Percentiles rank a stretch among this genome's conserved stretches.
Conservation (phyloP, 2,113 vertebrate genomes). For the Vireo altiloquus region DNA sequence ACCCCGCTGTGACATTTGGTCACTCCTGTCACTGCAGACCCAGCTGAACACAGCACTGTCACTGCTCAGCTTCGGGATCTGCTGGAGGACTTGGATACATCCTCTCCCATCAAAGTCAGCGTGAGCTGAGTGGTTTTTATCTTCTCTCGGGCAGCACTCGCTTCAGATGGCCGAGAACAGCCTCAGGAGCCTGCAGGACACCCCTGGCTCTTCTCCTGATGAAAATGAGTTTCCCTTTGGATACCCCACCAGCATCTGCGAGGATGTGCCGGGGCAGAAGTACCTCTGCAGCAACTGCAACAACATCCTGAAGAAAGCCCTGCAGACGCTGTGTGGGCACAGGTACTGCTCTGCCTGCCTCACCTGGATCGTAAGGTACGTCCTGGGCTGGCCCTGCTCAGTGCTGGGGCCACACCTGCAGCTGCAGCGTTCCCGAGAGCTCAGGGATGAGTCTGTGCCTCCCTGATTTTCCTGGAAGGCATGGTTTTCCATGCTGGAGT, state of each 20-base stretch:
- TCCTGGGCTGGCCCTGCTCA: background rate
- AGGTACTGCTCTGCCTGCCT: constrained; percentile 74
- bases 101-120: background rate
- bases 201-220: constrained; percentile 53
- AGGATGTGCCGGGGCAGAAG: constrained; percentile 66
- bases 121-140: too few relatives aligned
- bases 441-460: fast-evolving
- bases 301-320: constrained; percentile 71
- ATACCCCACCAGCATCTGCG: constrained; percentile 70
- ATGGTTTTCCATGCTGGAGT: background rate
- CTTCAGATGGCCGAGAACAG: constrained; percentile 66
- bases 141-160: background rate
- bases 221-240: constrained; percentile 81
- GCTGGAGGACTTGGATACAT: background rate
- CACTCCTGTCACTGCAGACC: background rate
- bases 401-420: too few relatives aligned
- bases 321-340: constrained; percentile 71
- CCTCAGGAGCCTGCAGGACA: background rate
- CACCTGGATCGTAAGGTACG: constrained; percentile 77
- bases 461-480: background rate
- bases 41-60: background rate
- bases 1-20: constrained; percentile 59
- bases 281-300: constrained; percentile 75
- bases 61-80: background rate
- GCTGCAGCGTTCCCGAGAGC: background rate